Conservation (phyloP, 92 coral and sea anemone species). For the Virgularia gustaviana region DNA sequence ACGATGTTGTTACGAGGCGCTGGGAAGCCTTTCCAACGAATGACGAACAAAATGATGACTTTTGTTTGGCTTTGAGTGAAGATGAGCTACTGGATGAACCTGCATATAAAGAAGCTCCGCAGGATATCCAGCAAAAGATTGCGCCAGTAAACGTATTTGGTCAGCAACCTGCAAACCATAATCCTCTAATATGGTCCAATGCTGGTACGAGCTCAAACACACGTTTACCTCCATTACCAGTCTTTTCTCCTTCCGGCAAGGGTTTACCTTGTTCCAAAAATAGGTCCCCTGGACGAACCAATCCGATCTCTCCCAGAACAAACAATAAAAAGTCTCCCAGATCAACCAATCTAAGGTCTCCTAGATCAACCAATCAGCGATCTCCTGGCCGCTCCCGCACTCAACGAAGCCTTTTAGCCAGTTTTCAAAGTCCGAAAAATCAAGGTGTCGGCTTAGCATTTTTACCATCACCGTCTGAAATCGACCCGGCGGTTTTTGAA, state of each 20-base stretch:
- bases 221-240: conserved; percentile 9
- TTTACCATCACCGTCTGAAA: conserved; percentile 85
- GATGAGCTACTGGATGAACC: background rate
- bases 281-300: background rate
- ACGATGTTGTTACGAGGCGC: background rate
- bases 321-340: background rate
- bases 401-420: background rate
- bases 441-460: background rate
- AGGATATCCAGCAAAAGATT: background rate
- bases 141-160: background rate
- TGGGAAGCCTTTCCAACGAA: background rate
- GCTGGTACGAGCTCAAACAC: background rate
- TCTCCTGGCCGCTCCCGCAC: background rate
- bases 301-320: background rate
- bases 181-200: background rate
- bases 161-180: background rate
- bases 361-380: too few relatives aligned
- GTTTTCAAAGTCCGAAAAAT: conserved; percentile 10
- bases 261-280: background rate
- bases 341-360: background rate
- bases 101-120: background rate
- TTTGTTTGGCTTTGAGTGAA: background rate
- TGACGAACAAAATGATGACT: background rate
- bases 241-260: background rate
- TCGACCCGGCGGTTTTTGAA: conserved; percentile 71